Base-by-base conservation (phyloP, 2,888 invertebrate species). In the Diadegma fenestrale region DNA sequence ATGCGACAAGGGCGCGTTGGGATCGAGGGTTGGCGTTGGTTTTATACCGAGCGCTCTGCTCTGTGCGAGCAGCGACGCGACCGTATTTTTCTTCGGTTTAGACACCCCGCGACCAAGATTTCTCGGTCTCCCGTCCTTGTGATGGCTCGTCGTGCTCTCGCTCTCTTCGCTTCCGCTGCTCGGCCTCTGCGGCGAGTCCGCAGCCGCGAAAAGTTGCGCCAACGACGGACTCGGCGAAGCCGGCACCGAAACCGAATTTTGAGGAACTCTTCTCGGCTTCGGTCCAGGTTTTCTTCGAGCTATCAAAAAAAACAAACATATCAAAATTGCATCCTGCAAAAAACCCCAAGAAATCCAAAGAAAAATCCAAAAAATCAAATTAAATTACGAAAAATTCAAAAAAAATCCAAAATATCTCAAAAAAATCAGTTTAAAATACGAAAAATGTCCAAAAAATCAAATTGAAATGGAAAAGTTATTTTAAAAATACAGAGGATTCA, bases 1-100 rank as follows among this genome's bases (percentile, higher is more conserved):
- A 89, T 95, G 95, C 86, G 95, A 95, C 92, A 95, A 94, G 37
- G 95, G 95, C 48, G 94, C 94, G 88, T 94, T 95, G 6, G 95
- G 95, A 89, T 95, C 95, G 87, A 95, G 91, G 85, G 95, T 94
- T 17, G 95, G 95, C 91, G 97, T 96, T 10, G 97, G 97, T 90
- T 97, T 95, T 7, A 97, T 95, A 0, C 97, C 97, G 51, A 98
- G 95, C 6, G 98, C 98, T 82, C 98, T 94, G 91, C 97, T 97
- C 94, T 98, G 98, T 0, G 98, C 98, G 88, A 98, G 94, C 73
- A 98, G 94, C 2, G 98, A 98, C 0, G 98, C 98, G 0, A 98
- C 98, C 0, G 98, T 98, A 93, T 98, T 98, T 95, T 98, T 98
- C 95, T 98, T 98, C 86, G 98, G 98, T 93, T 98, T 98, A 90